phyloP scores from a whole-genome alignment of 92 coral and sea anemone genomes.

The Diadumene lineata region DNA sequence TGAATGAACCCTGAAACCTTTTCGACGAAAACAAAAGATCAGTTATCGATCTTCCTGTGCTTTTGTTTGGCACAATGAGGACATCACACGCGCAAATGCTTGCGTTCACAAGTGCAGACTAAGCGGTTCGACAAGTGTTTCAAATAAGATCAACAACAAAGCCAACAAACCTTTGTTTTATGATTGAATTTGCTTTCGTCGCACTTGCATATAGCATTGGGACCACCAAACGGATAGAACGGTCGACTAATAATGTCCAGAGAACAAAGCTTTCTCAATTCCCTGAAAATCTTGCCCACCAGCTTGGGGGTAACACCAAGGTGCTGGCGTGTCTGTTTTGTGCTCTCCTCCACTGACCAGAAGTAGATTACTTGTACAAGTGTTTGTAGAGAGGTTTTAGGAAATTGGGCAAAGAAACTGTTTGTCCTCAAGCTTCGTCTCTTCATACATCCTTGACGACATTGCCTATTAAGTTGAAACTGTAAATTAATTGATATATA shows the following conservation, averaged over 20 bases:
- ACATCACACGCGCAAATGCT: too few relatives aligned
- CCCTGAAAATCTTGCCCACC: constrained; percentile 27
- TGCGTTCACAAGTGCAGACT: too few relatives aligned
- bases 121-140: too few relatives aligned
- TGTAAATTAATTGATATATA: too few relatives aligned
- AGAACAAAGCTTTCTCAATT: constrained; percentile 41
- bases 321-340: constrained; percentile 10
- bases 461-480: too few relatives aligned
- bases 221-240: constrained; percentile 50
- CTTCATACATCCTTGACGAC: too few relatives aligned
- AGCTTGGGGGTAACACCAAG: constrained; percentile 15
- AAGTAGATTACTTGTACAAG: constrained; percentile 22
- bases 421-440: constrained; percentile 33
- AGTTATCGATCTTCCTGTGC: too few relatives aligned
- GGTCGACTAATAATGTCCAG: constrained; percentile 13
- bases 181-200: constrained; percentile 59
- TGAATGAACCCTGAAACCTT: too few relatives aligned
- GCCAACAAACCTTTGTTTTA: constrained; percentile 58
- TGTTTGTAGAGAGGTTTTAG: constrained; percentile 29
- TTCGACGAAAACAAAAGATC: too few relatives aligned
- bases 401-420: constrained; percentile 48
- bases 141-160: too few relatives aligned
- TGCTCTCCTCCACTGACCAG: constrained; percentile 40
- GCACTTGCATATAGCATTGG: constrained; percentile 18
- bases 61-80: too few relatives aligned